Base-by-base conservation (phyloP, 2,888 invertebrate species). In the Ormyrus rosae region DNA sequence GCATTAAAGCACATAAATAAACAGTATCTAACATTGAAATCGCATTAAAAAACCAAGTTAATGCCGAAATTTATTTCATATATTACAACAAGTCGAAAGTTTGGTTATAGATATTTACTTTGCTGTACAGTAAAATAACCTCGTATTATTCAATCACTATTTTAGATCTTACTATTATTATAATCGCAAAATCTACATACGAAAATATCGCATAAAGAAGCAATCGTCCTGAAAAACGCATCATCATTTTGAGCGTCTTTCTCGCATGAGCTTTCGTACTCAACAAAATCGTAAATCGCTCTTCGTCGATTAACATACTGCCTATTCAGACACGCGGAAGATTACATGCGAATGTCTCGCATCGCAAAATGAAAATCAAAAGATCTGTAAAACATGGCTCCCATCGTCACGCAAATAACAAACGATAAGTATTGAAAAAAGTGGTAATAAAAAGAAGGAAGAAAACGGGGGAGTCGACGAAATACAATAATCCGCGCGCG, bases 241-340 rank as follows among this genome's bases (percentile, higher is more conserved):
- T 34, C 34, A 34, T 34, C 4, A 34, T 34, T 34, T 34, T 34
- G 34, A 34, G 4, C 34, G 34, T 34, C 0, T 34, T 34, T 34
- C 34, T 34, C 34, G 4, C 34, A 34, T 4, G 34, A 34, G 34
- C 34, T 34, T 34, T 34, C 34, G 4, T 34, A 34, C 34, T 34
- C 34, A 34, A 34, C 4, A 34, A 65, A 65, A 65, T 48, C n/a
- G 34, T 19, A 6, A 51, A 51, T 67, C 34, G 45, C 48, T 51
- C 13, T 51, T 53, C 34, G 50, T 58, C 60, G 53, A 68, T 81
- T 68, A 77, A 81, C 80, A 77, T 73, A 77, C 80, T 77, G 80
- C 80, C 77, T 46, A 34, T 50, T 56, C 51, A 68, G 60, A 67
- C 50, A 34, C 34, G 34, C 34, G 34, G 56, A 74, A 19, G 56